Evolutionary conservation across 2,888 invertebrate species (phyloP).

Genomic region (Ophion slaviceki): DNA sequence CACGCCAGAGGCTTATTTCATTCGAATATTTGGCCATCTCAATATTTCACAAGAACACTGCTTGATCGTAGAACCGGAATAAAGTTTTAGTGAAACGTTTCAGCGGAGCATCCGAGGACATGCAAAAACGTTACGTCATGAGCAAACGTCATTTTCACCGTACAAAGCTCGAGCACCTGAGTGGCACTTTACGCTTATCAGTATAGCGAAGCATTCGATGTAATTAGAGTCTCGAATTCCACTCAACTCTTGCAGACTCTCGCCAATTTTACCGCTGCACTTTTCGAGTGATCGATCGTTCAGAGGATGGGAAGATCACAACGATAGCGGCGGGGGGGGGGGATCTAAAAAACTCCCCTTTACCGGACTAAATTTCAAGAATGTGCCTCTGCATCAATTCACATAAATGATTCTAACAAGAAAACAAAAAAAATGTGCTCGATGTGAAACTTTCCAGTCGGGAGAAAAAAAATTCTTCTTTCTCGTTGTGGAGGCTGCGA

Average conservation of each 20-base stretch:
- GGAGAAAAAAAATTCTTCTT: slow-evolving; percentile 60
- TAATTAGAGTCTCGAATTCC: background rate
- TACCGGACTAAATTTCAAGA: background rate
- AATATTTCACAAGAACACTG: background rate
- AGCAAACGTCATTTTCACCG: background rate
- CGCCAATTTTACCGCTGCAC: background rate
- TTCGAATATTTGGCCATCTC: no score
- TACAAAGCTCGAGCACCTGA: background rate
- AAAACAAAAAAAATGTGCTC: background rate
- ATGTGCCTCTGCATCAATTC: background rate
- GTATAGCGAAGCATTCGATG: background rate
- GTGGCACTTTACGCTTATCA: background rate
- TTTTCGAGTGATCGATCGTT: background rate
- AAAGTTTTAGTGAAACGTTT: background rate
- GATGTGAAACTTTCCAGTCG: slow-evolving; percentile 7
- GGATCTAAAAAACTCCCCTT: background rate
- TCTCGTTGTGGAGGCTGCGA: slow-evolving; percentile 26
- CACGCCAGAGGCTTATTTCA: no score
- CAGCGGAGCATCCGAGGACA: background rate
- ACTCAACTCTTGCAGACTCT: background rate
- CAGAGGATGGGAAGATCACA: background rate
- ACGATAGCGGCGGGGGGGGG: background rate
- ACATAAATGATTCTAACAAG: background rate
- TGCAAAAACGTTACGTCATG: background rate
- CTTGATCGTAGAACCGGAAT: background rate